Evolutionary conservation across 1,140 invertebrate species (phyloP).

Genomic region (Harpegnathos saltator): DNA sequence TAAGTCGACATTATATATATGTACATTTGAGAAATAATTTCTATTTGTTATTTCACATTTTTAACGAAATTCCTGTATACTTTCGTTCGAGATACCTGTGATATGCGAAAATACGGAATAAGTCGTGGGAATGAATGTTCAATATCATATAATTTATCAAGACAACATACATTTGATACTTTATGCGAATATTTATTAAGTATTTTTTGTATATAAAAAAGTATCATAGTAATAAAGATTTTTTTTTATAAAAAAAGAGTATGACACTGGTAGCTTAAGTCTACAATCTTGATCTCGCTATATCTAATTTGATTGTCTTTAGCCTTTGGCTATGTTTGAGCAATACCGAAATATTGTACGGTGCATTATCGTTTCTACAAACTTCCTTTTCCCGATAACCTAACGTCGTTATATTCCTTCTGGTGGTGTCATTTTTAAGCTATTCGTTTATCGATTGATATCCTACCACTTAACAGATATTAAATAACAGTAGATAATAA

Average conservation of each 20-base stretch:
- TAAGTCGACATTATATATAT: too few relatives aligned
- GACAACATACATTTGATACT: slow-evolving; percentile 8
- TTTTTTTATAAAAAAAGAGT: background rate
- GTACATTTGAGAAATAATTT: background rate
- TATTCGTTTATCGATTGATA: background rate
- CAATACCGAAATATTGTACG: background rate
- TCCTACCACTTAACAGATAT: background rate
- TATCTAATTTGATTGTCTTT: slow-evolving; percentile 19
- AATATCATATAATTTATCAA: background rate
- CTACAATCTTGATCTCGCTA: slow-evolving; percentile 47
- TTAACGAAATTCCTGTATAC: too few relatives aligned
- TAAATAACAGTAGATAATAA: background rate
- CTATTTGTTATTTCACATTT: background rate
- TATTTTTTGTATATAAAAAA: slow-evolving; percentile 5
- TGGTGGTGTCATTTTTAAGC: background rate
- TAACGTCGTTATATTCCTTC: background rate
- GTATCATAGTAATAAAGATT: slow-evolving; percentile 20
- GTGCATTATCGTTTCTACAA: slow-evolving; percentile 23
- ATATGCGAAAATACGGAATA: background rate
- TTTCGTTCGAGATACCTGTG: too few relatives aligned
- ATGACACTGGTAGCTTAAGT: slow-evolving; percentile 35
- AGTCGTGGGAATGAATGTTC: background rate
- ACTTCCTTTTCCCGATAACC: background rate
- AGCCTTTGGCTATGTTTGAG: slow-evolving; percentile 36
- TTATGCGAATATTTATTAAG: slow-evolving; percentile 34